A percentile compares a stretch with the other conserved stretches of the same genome.
Conservation (phyloP, 2,113 vertebrate species). For the Ciconia maguari region DNA sequence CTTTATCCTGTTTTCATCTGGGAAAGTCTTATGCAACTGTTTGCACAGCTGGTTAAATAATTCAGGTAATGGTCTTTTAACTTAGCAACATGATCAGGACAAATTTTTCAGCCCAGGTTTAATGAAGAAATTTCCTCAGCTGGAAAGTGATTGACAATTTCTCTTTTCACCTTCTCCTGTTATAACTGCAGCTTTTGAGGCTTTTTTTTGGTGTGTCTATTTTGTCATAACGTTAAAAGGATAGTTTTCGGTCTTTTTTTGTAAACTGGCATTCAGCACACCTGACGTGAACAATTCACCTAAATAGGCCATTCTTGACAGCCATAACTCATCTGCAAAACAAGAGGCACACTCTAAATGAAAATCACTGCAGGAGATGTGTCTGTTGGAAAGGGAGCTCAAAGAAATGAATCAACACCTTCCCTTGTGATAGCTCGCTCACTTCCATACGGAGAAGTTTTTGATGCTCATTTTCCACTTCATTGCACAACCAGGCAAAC, state of each 20-base stretch:
- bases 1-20: slow-evolving; percentile 37
- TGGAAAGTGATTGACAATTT: slow-evolving; percentile 1
- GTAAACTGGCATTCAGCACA: neutral
- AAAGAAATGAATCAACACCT: neutral
- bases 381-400: neutral
- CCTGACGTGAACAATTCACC: neutral
- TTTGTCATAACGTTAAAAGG: neutral
- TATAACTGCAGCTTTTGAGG: neutral
- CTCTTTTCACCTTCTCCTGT: neutral
- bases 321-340: slow-evolving; percentile 40
- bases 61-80: slow-evolving; percentile 22
- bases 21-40: neutral
- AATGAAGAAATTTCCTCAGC: slow-evolving; percentile 34
- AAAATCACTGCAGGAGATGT: slow-evolving; percentile 27
- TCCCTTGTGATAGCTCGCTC: neutral
- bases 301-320: slow-evolving; percentile 30
- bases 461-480: slow-evolving; percentile 34
- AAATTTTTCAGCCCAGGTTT: slow-evolving; percentile 24
- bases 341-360: neutral
- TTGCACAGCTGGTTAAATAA: slow-evolving; percentile 34
- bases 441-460: neutral
- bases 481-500: neutral
- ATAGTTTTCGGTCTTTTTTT: neutral
- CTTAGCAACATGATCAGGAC: neutral
- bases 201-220: neutral